These are phyloP conservation scores for Argyresthia albistria DNA, from an alignment of 2,888 invertebrate species.

Conservation along the genomic window DNA sequence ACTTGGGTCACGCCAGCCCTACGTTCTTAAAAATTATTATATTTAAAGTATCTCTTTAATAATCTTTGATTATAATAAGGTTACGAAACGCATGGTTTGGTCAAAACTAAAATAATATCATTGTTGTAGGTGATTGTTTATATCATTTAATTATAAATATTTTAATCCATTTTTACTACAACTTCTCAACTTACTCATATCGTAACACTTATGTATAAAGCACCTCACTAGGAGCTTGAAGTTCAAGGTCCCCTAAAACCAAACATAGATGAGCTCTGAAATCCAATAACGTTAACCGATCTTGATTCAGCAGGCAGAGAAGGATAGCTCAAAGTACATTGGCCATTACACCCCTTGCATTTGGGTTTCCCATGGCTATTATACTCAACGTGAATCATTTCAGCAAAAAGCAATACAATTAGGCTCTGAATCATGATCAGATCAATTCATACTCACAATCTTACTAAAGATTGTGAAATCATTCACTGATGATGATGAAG, in stretches of 20 bases:
- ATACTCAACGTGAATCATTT: constrained; percentile 28
- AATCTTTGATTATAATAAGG: too few relatives aligned
- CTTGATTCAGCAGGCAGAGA: neutral
- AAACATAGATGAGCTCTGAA: neutral
- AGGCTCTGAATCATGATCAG: constrained; percentile 25
- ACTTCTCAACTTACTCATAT: neutral
- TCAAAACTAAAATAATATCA: too few relatives aligned
- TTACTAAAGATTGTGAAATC: neutral
- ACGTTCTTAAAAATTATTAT: too few relatives aligned
- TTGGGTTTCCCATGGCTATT: constrained; percentile 27
- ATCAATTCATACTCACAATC: neutral
- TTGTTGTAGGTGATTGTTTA: too few relatives aligned
- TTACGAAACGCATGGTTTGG: too few relatives aligned
- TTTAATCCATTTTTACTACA: neutral
- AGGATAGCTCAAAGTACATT: neutral
- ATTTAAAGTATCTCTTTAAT: too few relatives aligned
- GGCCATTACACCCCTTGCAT: neutral
- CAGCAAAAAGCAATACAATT: constrained; percentile 26
- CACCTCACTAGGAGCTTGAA: neutral
- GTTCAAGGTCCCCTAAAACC: neutral
- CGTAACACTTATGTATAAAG: neutral
- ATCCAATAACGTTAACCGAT: neutral
- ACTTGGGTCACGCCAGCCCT: too few relatives aligned
- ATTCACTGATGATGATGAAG: neutral
- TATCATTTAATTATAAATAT: too few relatives aligned